Evolutionary conservation across 2,888 invertebrate genomes (phyloP).

Genomic region (Chymomyza procnemis): DNA sequence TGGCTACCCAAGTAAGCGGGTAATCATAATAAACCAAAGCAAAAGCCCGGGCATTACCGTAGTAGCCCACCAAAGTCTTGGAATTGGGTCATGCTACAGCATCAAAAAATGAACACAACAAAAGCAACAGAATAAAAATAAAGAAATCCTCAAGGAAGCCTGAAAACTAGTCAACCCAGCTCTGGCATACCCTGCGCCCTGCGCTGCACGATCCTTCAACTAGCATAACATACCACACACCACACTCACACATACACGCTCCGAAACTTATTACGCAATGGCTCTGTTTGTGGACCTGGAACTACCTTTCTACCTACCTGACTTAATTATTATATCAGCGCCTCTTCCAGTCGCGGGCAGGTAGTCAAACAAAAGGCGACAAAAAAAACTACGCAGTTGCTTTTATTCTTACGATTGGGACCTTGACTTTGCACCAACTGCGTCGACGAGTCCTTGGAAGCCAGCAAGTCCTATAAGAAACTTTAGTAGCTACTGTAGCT

Average conservation of each 20-base stretch:
- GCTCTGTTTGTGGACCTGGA: conserved; percentile 43
- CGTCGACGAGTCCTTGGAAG: background rate
- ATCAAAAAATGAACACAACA: conserved; percentile 2
- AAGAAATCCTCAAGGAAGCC: conserved; percentile 15
- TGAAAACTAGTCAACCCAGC: conserved; percentile 6
- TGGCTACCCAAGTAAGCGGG: conserved; percentile 17
- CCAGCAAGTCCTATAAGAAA: conserved; percentile 55
- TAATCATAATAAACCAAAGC: conserved; percentile 61
- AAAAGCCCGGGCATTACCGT: conserved; percentile 39
- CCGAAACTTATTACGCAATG: conserved; percentile 65
- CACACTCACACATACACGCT: conserved; percentile 18
- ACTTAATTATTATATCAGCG: conserved; percentile 70
- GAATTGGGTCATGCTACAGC: background rate
- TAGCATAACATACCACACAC: conserved; percentile 50
- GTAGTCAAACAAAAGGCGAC: conserved; percentile 41
- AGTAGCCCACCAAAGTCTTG: conserved; percentile 8
- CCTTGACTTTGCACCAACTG: conserved; percentile 37
- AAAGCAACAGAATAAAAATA: conserved; percentile 25
- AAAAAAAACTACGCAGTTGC: conserved; percentile 58
- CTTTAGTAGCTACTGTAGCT: background rate
- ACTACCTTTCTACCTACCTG: conserved; percentile 49
- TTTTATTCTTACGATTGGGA: conserved; percentile 37
- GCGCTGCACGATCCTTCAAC: conserved; percentile 48
- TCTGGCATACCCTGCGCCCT: conserved; percentile 14
- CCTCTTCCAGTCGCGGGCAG: conserved; percentile 37